A percentile compares a stretch with the other conserved stretches of the same genome.
These are phyloP conservation scores for Ptychobarbus kaznakovi DNA, from an alignment of 2,797 vertebrate species.

Conservation along the genomic window DNA sequence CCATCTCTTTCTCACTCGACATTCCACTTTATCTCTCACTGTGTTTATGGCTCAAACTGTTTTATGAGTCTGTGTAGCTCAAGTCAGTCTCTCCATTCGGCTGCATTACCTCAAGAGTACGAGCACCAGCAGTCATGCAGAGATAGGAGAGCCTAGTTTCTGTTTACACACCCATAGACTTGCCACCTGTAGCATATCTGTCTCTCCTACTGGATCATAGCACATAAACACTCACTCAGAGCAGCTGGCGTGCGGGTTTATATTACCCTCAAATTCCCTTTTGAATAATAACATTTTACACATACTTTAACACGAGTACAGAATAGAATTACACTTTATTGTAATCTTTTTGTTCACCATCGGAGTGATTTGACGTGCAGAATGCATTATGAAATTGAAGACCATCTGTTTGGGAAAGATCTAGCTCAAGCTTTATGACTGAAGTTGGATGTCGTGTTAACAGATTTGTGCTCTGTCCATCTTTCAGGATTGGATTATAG, in stretches of 20 bases:
- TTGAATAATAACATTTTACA: conserved; percentile 21
- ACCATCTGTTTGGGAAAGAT: conserved; percentile 17
- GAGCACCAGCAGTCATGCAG: conserved; percentile 3
- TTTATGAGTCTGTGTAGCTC: conserved; percentile 35
- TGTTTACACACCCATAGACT: conserved; percentile 39
- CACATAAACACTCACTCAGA: conserved; percentile 46
- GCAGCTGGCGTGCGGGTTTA: conserved; percentile 3
- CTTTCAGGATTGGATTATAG: conserved; percentile 96
- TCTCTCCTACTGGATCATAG: conserved; percentile 45
- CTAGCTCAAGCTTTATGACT: conserved; percentile 11
- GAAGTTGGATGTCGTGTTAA: background rate
- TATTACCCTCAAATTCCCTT: conserved; percentile 4
- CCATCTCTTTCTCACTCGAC: background rate
- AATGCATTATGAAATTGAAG: conserved; percentile 20
- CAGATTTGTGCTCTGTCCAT: conserved; percentile 1
- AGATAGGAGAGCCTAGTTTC: conserved; percentile 39
- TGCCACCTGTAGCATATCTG: conserved; percentile 44
- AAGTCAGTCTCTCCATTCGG: conserved; percentile 23
- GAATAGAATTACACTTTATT: background rate
- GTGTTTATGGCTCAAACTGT: conserved; percentile 44
- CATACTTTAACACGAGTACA: conserved; percentile 8
- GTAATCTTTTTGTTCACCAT: background rate
- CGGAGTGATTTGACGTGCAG: background rate
- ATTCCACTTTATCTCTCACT: conserved; percentile 25
- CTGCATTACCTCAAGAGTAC: conserved; percentile 25